These are phyloP conservation scores for Hylaeus anthracinus DNA, from an alignment of 1,140 invertebrate genomes.

Conservation along the genomic window DNA sequence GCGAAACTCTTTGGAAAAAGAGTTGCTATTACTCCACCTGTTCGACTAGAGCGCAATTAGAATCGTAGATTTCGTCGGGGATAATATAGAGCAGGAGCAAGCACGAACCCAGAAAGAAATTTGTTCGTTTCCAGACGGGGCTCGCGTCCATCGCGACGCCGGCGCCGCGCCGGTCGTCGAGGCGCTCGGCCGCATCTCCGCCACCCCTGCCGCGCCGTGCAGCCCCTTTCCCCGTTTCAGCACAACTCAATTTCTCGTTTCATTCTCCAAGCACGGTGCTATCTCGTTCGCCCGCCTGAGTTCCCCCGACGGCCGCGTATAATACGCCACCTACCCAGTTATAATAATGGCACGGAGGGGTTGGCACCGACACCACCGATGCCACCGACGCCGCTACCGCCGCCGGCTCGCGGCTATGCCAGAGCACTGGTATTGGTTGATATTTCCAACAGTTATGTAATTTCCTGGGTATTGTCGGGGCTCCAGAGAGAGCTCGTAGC, in stretches of 20 bases:
- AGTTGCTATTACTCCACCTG: too few species aligned
- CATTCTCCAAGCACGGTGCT: constrained; percentile 78
- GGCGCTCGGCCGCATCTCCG: constrained; percentile 35
- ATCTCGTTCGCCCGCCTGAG: constrained; percentile 80
- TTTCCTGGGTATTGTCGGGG: constrained; percentile 80
- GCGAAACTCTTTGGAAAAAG: too few species aligned
- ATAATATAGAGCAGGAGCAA: too few species aligned
- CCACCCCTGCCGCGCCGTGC: constrained; percentile 32
- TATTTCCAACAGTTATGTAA: constrained; percentile 82
- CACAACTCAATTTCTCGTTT: constrained; percentile 81
- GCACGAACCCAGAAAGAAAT: neutral
- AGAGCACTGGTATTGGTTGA: constrained; percentile 79
- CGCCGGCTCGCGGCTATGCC: constrained; percentile 62
- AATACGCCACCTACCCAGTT: constrained; percentile 79
- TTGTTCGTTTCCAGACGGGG: constrained; percentile 47
- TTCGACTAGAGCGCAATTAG: too few species aligned
- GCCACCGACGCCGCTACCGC: constrained; percentile 11
- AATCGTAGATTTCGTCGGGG: too few species aligned
- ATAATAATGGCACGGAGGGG: constrained; percentile 77
- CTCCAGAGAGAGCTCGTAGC: constrained; percentile 59
- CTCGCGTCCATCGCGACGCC: constrained; percentile 56
- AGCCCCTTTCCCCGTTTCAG: constrained; percentile 65
- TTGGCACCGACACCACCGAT: constrained; percentile 56
- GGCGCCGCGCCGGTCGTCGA: constrained; percentile 37
- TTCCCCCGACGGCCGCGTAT: constrained; percentile 78